Percentiles rank a stretch among this genome's conserved stretches.
Conservation (phyloP, 2,888 invertebrate genomes). For the Empis livida region DNA sequence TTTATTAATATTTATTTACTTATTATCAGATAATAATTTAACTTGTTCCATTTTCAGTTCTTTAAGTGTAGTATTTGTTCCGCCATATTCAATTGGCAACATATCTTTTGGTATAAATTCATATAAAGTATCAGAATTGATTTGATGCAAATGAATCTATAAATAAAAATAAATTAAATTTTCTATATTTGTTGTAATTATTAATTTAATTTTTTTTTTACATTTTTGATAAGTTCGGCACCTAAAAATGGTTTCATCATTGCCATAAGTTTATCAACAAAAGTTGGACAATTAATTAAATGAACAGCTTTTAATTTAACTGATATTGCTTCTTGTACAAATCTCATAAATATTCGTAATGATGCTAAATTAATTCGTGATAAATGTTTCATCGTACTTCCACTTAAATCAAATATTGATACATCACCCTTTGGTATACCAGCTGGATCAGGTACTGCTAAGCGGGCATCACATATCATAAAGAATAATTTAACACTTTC, state of each 20-base stretch:
- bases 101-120: slow-evolving; percentile 43
- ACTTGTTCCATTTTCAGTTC: slow-evolving; percentile 35
- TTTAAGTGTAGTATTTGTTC: slow-evolving; percentile 36
- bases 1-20: slow-evolving; percentile 11
- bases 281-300: slow-evolving; percentile 47
- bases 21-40: slow-evolving; percentile 25
- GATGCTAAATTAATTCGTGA: slow-evolving; percentile 44
- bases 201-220: slow-evolving; percentile 19
- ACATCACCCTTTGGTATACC: slow-evolving; percentile 51
- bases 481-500: not conserved
- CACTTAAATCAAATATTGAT: slow-evolving; percentile 54
- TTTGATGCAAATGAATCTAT: slow-evolving; percentile 44
- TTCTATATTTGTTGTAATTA: not conserved
- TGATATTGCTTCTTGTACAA: slow-evolving; percentile 55
- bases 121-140: slow-evolving; percentile 43
- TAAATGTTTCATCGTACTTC: slow-evolving; percentile 47
- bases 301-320: slow-evolving; percentile 52
- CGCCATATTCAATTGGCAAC: slow-evolving; percentile 52
- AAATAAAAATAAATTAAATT: not conserved
- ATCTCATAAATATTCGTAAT: slow-evolving; percentile 50
- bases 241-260: slow-evolving; percentile 47
- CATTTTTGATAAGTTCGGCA: slow-evolving; percentile 43
- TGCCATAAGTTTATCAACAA: slow-evolving; percentile 44
- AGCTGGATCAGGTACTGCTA: slow-evolving; percentile 26
- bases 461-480: not conserved